Evolutionary conservation across 2,797 vertebrate genomes (phyloP).

Genomic region (Danionella dracula): DNA sequence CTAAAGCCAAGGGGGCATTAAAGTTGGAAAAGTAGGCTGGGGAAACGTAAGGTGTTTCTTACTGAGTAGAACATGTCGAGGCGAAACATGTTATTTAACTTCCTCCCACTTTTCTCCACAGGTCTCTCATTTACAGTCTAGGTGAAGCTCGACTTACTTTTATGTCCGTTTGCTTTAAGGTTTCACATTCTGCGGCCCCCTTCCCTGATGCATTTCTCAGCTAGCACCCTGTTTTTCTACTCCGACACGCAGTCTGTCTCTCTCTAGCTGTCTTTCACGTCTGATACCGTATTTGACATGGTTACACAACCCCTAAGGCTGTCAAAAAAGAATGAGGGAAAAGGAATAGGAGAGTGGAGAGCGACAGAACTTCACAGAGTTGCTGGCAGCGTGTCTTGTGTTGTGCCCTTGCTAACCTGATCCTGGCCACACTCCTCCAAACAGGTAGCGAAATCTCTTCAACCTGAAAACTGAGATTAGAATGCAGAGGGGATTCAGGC

Average conservation of each 20-base stretch:
- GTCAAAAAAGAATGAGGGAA: not conserved
- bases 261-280: not conserved
- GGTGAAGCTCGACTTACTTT: conserved; percentile 1
- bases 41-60: conserved; percentile 4
- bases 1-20: conserved; percentile 9
- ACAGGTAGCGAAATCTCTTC: conserved; percentile 15
- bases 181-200: not conserved
- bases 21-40: conserved; percentile 7
- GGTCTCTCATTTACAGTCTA: conserved; percentile 10
- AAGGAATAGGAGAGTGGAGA: not conserved
- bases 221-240: conserved; percentile 9
- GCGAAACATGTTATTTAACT: conserved; percentile 23
- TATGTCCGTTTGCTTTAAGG: not conserved
- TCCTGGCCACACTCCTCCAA: conserved; percentile 1
- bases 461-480: not conserved
- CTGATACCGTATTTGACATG: conserved; percentile 3
- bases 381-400: conserved; percentile 2
- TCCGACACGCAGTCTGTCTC: not conserved
- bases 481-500: conserved; percentile 4
- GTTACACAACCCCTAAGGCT: conserved; percentile 14
- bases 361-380: conserved; percentile 10
- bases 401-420: conserved; percentile 11
- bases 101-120: conserved; percentile 12
- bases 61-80: not conserved
- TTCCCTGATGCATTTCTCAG: not conserved